phyloP scores from a whole-genome alignment of 2,888 invertebrate genomes.

The Cotesia congregata region DNA sequence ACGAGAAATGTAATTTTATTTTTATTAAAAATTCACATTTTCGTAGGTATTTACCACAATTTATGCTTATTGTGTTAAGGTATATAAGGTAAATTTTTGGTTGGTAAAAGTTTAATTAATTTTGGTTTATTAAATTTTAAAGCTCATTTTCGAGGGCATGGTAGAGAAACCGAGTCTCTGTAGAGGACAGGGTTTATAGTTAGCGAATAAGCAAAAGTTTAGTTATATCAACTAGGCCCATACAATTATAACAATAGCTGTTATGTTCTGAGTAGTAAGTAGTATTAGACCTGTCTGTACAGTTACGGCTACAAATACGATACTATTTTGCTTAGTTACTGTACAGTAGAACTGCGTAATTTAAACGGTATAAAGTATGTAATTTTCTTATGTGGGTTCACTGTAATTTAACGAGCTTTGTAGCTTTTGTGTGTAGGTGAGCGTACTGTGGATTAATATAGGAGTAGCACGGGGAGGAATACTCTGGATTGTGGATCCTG shows the following conservation, averaged over 20 bases:
- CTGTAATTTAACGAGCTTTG: slow-evolving; percentile 36
- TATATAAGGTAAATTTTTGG: slow-evolving; percentile 7
- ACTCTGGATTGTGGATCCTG: neutral
- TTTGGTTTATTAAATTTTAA: slow-evolving; percentile 12
- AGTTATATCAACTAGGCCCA: slow-evolving; percentile 29
- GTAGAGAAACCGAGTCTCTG: neutral
- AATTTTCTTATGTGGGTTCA: slow-evolving; percentile 6
- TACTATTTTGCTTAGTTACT: neutral
- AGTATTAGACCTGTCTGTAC: neutral
- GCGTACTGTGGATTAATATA: neutral
- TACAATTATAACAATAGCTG: slow-evolving; percentile 34
- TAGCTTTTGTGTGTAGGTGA: slow-evolving; percentile 12
- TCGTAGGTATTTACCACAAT: neutral
- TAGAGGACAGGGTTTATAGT: neutral
- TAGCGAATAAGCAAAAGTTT: slow-evolving; percentile 14
- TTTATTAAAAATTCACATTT: too few relatives aligned
- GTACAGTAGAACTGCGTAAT: slow-evolving; percentile 7
- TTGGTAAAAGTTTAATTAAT: slow-evolving; percentile 3
- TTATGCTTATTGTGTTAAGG: neutral
- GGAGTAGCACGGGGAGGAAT: neutral
- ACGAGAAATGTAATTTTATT: too few relatives aligned
- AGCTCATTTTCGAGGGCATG: neutral
- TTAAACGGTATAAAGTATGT: neutral
- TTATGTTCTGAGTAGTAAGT: neutral
- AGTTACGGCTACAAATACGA: neutral